Evolutionary conservation across 2,113 vertebrate species (phyloP), one percentile per base, ranked within the genome.

Genomic region (Donacobius atricapilla): DNA sequence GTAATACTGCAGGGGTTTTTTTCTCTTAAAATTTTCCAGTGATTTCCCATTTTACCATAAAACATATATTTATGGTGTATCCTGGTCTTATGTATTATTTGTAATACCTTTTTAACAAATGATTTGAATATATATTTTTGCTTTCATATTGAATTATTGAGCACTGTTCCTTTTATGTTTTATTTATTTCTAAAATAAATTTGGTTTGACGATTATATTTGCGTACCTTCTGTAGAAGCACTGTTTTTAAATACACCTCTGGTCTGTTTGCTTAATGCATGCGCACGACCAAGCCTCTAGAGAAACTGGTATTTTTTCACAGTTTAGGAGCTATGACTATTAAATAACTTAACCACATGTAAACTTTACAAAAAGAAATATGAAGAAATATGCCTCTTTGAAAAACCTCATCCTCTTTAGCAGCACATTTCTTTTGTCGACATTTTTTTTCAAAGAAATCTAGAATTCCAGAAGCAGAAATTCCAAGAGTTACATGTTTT

Each of bases 111-210:
- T 94, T 94, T 82, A 84, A 94, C 80, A 79, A 86, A 94, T 65
- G 50, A 87, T 89, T 95, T 96, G 44, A 65, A 91, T 91, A 91
- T 95, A 70, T 95, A 93, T 96, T 93, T 95, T 97, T 97, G 71
- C 64, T 95, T 97, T 97, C 77, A 48, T 94, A 78, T 57, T 93
- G 64, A 78, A 93, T 83, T 63, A 89, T 35, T 5, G 21, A 83
- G 57, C 95, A 91, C 66, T 95, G 81, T 90, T 96, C 73, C 75
- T 95, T 97, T 93, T 90, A 66, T 94, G 91, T 95, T 91, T 95
- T 95, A 92, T 94, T 96, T 96, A 66, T 87, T 88, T 91, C 80
- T 92, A 92, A 93, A 97, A 96, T 97, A 95, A 97, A 94, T 95
- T 96, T 86, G 68, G 5, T 94, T 96, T 88, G 64, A 95, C 65